These are phyloP conservation scores for Octopus sinensis DNA, from an alignment of 1,140 invertebrate species.

Conservation along the genomic window DNA sequence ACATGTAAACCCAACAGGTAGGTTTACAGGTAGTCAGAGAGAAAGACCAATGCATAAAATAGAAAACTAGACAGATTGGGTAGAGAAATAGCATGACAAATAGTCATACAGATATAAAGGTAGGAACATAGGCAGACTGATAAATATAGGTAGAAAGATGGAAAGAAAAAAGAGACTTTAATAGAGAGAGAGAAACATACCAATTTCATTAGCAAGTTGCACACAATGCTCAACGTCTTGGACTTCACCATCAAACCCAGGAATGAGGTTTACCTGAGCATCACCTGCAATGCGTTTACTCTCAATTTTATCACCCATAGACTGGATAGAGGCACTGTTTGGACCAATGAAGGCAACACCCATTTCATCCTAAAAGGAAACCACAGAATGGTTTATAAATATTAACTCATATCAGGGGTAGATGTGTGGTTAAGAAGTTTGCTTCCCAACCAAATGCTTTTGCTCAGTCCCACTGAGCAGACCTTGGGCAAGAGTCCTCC, in stretches of 20 bases:
- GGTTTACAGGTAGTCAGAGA: too few species aligned
- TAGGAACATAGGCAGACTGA: too few species aligned
- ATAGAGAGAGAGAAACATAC: conserved; percentile 37
- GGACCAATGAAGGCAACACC: conserved; percentile 69
- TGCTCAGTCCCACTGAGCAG: conserved; percentile 7
- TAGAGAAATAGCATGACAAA: too few species aligned
- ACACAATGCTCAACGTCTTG: conserved; percentile 66
- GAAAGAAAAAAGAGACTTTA: too few species aligned
- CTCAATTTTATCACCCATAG: conserved; percentile 74
- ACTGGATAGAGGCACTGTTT: conserved; percentile 64
- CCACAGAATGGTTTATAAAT: background rate
- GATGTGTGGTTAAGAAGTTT: too few species aligned
- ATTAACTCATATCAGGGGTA: background rate
- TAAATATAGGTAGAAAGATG: too few species aligned
- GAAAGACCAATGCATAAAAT: too few species aligned
- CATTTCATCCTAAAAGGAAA: conserved; percentile 53
- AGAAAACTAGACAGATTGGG: too few species aligned
- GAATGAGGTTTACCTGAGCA: conserved; percentile 69
- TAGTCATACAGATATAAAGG: too few species aligned
- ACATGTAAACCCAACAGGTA: too few species aligned
- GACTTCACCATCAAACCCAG: conserved; percentile 59
- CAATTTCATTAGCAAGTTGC: conserved; percentile 65
- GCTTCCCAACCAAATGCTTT: background rate
- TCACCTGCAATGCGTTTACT: conserved; percentile 70
- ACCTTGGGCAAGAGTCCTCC: too few species aligned